Evolutionary conservation across 2,888 invertebrate genomes (phyloP), one percentile per base, ranked within the genome.

Genomic region (Elmis aenea): DNA sequence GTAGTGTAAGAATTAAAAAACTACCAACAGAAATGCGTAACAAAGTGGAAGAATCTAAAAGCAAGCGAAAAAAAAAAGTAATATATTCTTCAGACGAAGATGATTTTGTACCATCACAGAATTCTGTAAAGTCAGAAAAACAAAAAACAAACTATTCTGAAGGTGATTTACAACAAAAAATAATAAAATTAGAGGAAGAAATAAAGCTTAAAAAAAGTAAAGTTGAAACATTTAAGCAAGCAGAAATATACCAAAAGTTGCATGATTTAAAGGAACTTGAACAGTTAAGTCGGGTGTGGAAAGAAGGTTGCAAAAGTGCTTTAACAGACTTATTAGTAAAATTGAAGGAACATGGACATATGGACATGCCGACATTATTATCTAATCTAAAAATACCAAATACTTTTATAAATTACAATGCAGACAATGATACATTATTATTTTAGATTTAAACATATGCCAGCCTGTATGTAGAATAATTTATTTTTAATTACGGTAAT

Each of bases 181-280:
- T n/a, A n/a, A n/a, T n/a, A n/a, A n/a, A n/a, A n/a, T n/a, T n/a
- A n/a, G n/a, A n/a, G n/a, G n/a, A n/a, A n/a, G n/a, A n/a, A n/a
- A n/a, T n/a, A n/a, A 23, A 35, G 15, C 5, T 13, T 2, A 40
- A 40, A 13, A 14, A 31, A 24, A n/a, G 9, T 5, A 18, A 28
- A 2, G 22, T 40, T 5, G 21, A 13, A 1, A 13, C 35, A n/a
- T 24, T 40, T 14, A 35, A 40, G 24, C 40, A 24, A 13, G 35
- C 40, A 11, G 35, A 13, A 3, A 11, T 31, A 10, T 40, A 40
- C 24, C 31, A 18, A 15, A 35, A 24, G 14, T n/a, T 40, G 11
- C 35, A 40, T 20, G 32, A 40, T 24, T 11, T 32, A 13, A 10
- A 35, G 3, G 32, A 40, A 8, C 13, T 40, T 3, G 9, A 32